A percentile compares a stretch with the other conserved stretches of the same genome.
Conservation (phyloP, 2,113 vertebrate genomes). For the Heliornis fulica region DNA sequence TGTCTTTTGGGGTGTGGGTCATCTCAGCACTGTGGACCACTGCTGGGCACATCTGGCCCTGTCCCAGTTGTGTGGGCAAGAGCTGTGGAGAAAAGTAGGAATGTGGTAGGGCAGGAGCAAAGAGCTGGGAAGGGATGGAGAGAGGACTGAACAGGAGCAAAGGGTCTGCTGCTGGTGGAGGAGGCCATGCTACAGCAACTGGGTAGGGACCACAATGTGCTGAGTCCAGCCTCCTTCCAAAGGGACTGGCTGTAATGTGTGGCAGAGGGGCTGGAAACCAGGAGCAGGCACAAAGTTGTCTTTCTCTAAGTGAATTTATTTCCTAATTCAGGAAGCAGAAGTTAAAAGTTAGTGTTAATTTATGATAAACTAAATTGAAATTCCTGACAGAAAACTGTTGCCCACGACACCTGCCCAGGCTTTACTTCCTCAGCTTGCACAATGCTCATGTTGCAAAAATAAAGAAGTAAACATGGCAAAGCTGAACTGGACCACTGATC, state of each 20-base stretch:
- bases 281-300: rapidly evolving
- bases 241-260: background rate
- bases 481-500: background rate
- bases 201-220: rapidly evolving
- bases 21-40: background rate
- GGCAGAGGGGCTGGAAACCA: background rate
- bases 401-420: background rate
- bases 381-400: background rate
- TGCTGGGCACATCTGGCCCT: rapidly evolving
- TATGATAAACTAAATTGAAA: background rate
- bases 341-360: background rate
- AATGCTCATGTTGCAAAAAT: background rate
- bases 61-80: background rate
- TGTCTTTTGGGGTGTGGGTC: background rate
- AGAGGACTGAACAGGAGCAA: background rate
- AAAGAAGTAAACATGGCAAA: background rate
- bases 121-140: background rate
- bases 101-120: background rate
- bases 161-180: background rate
- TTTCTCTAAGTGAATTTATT: background rate
- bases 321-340: background rate
- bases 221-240: background rate
- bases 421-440: background rate
- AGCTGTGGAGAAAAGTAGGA: background rate
- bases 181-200: rapidly evolving